Evolutionary conservation across 2,888 invertebrate genomes (phyloP).

Genomic region (Scrobipalpa costella): DNA sequence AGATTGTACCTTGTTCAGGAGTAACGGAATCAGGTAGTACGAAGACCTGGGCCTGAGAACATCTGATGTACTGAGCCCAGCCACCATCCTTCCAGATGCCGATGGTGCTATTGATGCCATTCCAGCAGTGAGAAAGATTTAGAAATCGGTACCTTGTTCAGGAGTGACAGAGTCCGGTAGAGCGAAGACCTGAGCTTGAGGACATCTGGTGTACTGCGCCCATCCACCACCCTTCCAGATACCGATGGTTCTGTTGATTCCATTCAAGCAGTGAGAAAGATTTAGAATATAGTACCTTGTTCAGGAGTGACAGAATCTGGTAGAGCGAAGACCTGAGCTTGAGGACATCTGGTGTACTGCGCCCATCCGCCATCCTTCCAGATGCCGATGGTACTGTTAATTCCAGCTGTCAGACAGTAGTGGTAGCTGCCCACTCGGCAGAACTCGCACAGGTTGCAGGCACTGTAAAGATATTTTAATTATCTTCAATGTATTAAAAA

Average conservation of each 20-base stretch:
- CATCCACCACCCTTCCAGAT: conserved; percentile 85
- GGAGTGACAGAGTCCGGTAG: background rate
- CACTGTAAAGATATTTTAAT: conserved; percentile 56
- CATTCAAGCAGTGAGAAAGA: conserved; percentile 81
- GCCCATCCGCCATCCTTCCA: conserved; percentile 86
- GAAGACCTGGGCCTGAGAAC: conserved; percentile 83
- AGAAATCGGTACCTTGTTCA: conserved; percentile 5
- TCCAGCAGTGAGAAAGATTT: conserved; percentile 79
- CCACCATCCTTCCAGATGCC: conserved; percentile 85
- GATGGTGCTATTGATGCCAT: conserved; percentile 79
- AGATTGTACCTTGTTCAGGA: conserved; percentile 80
- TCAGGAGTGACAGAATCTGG: conserved; percentile 79
- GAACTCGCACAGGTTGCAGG: conserved; percentile 82
- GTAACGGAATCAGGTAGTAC: conserved; percentile 79
- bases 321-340: conserved; percentile 81
- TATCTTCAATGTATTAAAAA: background rate
- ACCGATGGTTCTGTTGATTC: conserved; percentile 83
- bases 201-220: conserved; percentile 83
- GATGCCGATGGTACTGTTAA: conserved; percentile 84
- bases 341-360: conserved; percentile 82
- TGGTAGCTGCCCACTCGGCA: conserved; percentile 85
- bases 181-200: conserved; percentile 78
- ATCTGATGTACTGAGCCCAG: conserved; percentile 84
- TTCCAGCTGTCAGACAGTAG: conserved; percentile 82
- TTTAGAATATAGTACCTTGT: conserved; percentile 77